Evolutionary conservation across 1,140 invertebrate species (phyloP), one percentile per base, ranked within the genome.

Genomic region (Trialeurodes vaporariorum): DNA sequence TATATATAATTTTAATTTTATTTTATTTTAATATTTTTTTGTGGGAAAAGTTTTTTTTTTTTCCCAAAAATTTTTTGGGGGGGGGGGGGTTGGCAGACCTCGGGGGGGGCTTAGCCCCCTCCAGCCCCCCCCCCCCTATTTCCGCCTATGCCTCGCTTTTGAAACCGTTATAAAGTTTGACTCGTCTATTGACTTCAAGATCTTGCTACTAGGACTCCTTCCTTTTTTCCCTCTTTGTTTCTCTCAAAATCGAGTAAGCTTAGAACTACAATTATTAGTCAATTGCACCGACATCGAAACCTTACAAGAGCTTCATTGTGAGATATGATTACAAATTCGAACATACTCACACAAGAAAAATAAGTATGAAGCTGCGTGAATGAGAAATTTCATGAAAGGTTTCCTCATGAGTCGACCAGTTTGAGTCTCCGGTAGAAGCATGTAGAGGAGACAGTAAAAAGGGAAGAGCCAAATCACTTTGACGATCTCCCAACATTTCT

Each of bases 311-410:
- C n/a, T 58, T 12, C n/a, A 58, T 58, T 11, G n/a, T 12, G 11
- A 12, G 17, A 9, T 62, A 2, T 2, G 2, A 25, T 62, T 2
- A 21, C 27, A 2, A 9, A 63, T 13, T 2, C 22, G 25, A 22
- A 2, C 13, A 61, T 71, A 85, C 86, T 85, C 76, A 93, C 92
- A 80, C 59, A 97, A 81, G 77, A 96, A 96, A 79, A 94, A 93
- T 58, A 94, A 80, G 78, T 96, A 96, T 21, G 92, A 94, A 0
- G 91, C 90, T 0, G 92, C 91, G 75, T 96, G 93, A 67, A 91
- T 88, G 68, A 96, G 83, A 77, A 97, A 97, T 78, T 96, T 96
- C 86, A 96, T 93, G 76, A 96, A 96, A 0, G 94, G 94, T 74
- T 90, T 91, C 70, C 90, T 83, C 83, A 96, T 87, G 1, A 92